Conservation (phyloP, 1,140 invertebrate species). For the Uloborus diversus region DNA sequence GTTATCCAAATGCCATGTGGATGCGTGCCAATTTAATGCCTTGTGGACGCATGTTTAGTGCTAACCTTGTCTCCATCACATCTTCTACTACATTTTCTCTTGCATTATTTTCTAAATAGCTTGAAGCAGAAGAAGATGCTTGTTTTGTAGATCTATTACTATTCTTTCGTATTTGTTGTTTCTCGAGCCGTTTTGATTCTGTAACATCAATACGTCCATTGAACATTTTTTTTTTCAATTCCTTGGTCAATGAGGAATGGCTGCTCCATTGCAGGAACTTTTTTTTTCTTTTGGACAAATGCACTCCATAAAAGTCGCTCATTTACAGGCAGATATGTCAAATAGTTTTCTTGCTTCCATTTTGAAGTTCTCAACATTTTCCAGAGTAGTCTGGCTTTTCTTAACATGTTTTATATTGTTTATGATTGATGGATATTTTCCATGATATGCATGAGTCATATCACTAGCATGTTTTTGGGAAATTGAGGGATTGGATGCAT, state of each 20-base stretch:
- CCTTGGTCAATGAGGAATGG: slow-evolving; percentile 12
- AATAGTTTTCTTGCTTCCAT: slow-evolving; percentile 18
- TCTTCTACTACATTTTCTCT: slow-evolving; percentile 2
- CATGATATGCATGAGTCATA: slow-evolving; percentile 8
- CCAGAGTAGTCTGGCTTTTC: neutral
- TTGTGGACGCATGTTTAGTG: too few species aligned
- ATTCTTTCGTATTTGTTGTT: slow-evolving; percentile 1
- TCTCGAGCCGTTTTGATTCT: slow-evolving; percentile 20
- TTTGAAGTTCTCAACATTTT: slow-evolving; percentile 22
- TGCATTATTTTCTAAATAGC: slow-evolving; percentile 4
- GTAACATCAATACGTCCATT: slow-evolving; percentile 11
- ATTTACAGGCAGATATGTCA: slow-evolving; percentile 24
- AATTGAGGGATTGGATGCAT: slow-evolving; percentile 17
- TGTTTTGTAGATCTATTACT: too few species aligned
- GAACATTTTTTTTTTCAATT: slow-evolving; percentile 12
- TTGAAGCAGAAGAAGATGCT: slow-evolving; percentile 11
- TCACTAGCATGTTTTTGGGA: slow-evolving; percentile 13
- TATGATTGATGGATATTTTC: slow-evolving; percentile 9
- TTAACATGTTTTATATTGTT: slow-evolving; percentile 5
- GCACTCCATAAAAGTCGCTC: slow-evolving; percentile 8
- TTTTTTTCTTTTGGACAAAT: slow-evolving; percentile 17
- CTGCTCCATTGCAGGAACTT: slow-evolving; percentile 14
- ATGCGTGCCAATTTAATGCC: too few species aligned
- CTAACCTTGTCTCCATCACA: neutral
- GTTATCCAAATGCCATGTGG: too few species aligned